Conservation (phyloP, 1,140 invertebrate species). For the Drosophila pruinosa region DNA sequence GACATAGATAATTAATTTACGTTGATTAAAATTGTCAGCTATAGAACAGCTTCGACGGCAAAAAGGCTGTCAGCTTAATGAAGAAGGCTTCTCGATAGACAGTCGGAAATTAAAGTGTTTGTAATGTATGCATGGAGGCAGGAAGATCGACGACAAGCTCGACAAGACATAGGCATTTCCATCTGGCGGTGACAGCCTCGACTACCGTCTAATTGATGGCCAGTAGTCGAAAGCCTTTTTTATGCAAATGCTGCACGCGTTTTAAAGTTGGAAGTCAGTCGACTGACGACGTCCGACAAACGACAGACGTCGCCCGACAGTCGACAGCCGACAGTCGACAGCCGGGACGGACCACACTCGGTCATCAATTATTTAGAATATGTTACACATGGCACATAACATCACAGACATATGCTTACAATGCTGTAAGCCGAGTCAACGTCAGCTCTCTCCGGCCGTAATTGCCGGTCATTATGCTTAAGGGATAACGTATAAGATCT, state of each 20-base stretch:
- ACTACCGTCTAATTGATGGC: constrained; percentile 65
- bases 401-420: constrained; percentile 57
- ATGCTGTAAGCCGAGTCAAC: constrained; percentile 49
- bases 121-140: constrained; percentile 50
- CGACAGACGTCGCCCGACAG: constrained; percentile 4
- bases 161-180: constrained; percentile 41
- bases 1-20: constrained; percentile 72
- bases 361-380: constrained; percentile 78
- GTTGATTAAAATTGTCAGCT: constrained; percentile 71
- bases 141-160: background rate
- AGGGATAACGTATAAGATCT: constrained; percentile 40
- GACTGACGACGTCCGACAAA: constrained; percentile 3
- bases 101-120: constrained; percentile 75
- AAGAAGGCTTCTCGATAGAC: constrained; percentile 24
- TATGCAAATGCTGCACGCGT: constrained; percentile 56
- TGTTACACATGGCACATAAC: constrained; percentile 76
- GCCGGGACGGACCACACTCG: constrained; percentile 27
- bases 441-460: constrained; percentile 38
- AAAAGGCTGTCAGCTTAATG: constrained; percentile 7
- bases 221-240: constrained; percentile 56
- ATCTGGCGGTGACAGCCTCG: constrained; percentile 50
- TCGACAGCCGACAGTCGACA: background rate
- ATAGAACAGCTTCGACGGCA: background rate
- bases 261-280: constrained; percentile 27
- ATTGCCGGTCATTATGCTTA: constrained; percentile 76